Evolutionary conservation across 2,797 vertebrate genomes (phyloP), one percentile per base, ranked within the genome.

Genomic region (Rhinatrema bivittatum): DNA sequence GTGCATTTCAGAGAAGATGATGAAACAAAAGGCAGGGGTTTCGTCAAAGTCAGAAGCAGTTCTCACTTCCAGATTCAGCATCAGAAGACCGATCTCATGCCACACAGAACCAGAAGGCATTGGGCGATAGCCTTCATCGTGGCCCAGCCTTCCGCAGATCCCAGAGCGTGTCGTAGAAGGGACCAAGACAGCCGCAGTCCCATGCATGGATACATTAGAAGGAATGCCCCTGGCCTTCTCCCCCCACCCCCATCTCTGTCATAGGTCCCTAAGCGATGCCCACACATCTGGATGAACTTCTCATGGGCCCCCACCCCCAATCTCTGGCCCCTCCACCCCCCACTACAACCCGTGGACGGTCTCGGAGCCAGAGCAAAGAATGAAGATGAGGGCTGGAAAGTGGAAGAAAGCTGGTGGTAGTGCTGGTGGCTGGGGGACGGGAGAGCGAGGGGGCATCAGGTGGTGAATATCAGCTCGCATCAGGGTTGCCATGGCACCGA

Each of bases 261-360:
- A 35, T 27, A 3, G 16, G 12, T 30, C 41, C 32, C 34, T 49
- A 46, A 39, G 50, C 51, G 50, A 42, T 42, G 55, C 44, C 43
- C 40, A 31, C 27, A 25, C 40, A 33, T 19, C 48, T n/a, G n/a
- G n/a, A n/a, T n/a, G n/a, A n/a, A n/a, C n/a, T 33, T 22, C 14
- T 12, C 9, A 32, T 5, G 18, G 24, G 22, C 15, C 35, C 29
- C 36, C 9, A 13, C 13, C 34, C 36, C n/a, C n/a, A n/a, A n/a
- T n/a, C n/a, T n/a, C 36, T 11, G 29, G 46, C 26, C 56, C 74
- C 71, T 5, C 70, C 62, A n/a, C n/a, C n/a, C 39, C 74, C 74
- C 56, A 60, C 70, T 32, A 80, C 79, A 46, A 79, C 79, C 34
- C 42, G 62, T 73, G 91, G 83, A 72, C 93, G 91, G 77, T 85